Evolutionary conservation across 2,888 invertebrate species (phyloP).

Genomic region (Oligia latruncula): DNA sequence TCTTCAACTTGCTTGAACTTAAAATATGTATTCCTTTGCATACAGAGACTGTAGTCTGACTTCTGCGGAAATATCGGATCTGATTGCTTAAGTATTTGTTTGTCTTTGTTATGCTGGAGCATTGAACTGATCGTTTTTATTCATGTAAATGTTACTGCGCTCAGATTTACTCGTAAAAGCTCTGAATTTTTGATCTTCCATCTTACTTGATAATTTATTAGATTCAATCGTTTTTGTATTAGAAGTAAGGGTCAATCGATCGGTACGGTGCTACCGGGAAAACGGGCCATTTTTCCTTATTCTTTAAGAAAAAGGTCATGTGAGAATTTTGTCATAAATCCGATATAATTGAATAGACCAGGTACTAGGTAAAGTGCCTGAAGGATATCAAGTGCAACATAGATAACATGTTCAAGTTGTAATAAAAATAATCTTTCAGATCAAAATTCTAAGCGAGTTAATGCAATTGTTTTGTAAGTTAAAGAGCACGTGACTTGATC

Average conservation of each 20-base stretch:
- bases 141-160: conserved; percentile 18
- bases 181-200: conserved; percentile 15
- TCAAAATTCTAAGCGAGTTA: conserved; percentile 5
- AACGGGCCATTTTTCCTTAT: not conserved
- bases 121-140: conserved; percentile 47
- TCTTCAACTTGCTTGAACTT: conserved; percentile 62
- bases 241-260: not conserved
- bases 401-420: not conserved
- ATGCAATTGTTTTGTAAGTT: not conserved
- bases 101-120: conserved; percentile 40
- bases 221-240: conserved; percentile 5
- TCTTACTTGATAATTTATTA: not conserved
- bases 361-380: not conserved
- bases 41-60: conserved; percentile 50
- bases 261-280: not conserved
- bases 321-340: not conserved
- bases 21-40: conserved; percentile 68
- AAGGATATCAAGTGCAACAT: not conserved
- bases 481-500: conserved; percentile 13
- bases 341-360: no score
- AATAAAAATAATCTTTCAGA: not conserved
- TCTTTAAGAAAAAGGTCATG: not conserved
- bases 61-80: conserved; percentile 58
- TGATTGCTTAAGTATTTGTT: conserved; percentile 52
- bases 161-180: conserved; percentile 8